Percentiles rank a stretch among this genome's conserved stretches.
Conservation (phyloP, 2,797 vertebrate genomes). For the Esox lucius region DNA sequence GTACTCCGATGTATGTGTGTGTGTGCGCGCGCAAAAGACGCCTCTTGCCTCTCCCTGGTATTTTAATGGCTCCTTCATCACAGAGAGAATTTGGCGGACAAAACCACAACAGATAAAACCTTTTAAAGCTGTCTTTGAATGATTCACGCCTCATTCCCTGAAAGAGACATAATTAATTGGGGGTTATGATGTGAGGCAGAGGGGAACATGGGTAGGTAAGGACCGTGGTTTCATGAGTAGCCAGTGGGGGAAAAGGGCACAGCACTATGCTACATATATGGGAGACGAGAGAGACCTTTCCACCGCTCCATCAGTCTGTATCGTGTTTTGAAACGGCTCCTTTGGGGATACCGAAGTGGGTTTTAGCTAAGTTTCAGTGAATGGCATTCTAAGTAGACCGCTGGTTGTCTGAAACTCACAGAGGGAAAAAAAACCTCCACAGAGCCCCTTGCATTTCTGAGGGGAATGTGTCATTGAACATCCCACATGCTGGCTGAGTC, state of each 20-base stretch:
- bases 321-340: constrained; percentile 7
- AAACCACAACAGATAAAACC: constrained; percentile 62
- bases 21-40: constrained; percentile 27
- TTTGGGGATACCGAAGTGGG: not conserved
- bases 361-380: not conserved
- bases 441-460: constrained; percentile 28
- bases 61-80: constrained; percentile 56
- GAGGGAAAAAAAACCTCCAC: constrained; percentile 2
- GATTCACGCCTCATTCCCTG: constrained; percentile 22
- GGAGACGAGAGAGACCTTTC: not conserved
- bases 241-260: constrained; percentile 37
- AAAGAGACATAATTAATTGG: constrained; percentile 55
- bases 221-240: constrained; percentile 42
- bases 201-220: constrained; percentile 42
- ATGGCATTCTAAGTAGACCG: not conserved
- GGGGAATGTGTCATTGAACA: constrained; percentile 31
- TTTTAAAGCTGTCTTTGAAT: constrained; percentile 50
- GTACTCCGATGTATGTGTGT: constrained; percentile 26
- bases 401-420: constrained; percentile 4
- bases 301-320: not conserved
- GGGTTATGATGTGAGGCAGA: constrained; percentile 52
- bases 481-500: constrained; percentile 8
- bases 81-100: constrained; percentile 39
- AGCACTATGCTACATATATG: no score
- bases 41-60: constrained; percentile 32